Base-by-base conservation (phyloP, 2,113 vertebrate species). In the Dipodomys merriami region DNA sequence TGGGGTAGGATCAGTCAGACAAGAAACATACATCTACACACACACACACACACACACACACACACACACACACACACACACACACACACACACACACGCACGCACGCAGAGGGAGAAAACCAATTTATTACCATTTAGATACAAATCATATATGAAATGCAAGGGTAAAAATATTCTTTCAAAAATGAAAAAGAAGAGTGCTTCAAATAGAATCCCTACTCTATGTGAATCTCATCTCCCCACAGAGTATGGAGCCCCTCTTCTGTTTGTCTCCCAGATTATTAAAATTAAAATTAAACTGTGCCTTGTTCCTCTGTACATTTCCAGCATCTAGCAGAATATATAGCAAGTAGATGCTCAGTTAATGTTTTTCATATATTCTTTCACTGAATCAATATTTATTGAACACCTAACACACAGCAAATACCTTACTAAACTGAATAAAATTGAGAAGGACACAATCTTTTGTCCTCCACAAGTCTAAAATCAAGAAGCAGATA, bases 361-460 rank as follows among this genome's bases (percentile, higher is more conserved):
- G 33, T 91, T 73, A 84, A 83, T 27, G 53, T 33, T 82, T 44
- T 88, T 74, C 39, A 29, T 25, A 1, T 49, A 39, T 90, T 29
- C 39, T 78, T 72, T 90, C 12, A 60, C 11, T 86, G 11, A 79
- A 44, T 76, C 62, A 68, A 23, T 65, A 86, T 90, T 64, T 44
- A 88, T 27, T 78, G 71, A 86, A 88, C 10, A 91, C 19, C 16
- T 82, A 80, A 30, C 60, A 44, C 19, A 27, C 65, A 29, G 83
- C 23, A 85, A 86, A 44, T 64, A 2, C 27, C 30, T 92, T 80
- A 57, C 23, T 72, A 86, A 80, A n/a, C 65, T 71, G 7, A 91
- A 67, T 80, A 90, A 95, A 93, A 73, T 88, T 85, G 89, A 87
- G 7, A 68, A 80, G 93, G 53, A 91, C n/a, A 65, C 16, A 46